A percentile compares a stretch with the other conserved stretches of the same genome.
Evolutionary conservation across 2,113 vertebrate genomes (phyloP).

Genomic region (Crocuta crocuta): DNA sequence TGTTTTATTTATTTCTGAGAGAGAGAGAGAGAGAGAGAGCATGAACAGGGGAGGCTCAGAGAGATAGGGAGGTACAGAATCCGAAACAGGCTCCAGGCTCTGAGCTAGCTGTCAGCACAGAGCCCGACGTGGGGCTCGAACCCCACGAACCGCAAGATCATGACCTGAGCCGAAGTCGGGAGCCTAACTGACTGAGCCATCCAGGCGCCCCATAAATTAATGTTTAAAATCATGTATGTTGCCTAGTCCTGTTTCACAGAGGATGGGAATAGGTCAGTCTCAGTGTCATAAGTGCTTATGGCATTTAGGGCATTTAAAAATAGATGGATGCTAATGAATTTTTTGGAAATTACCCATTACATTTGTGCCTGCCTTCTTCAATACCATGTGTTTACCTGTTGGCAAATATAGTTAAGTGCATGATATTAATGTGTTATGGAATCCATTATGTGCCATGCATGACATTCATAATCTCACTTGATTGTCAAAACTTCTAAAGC

Average conservation of each 20-base stretch:
- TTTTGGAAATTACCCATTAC: not conserved
- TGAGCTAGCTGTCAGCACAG: too few species aligned
- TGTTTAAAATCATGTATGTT: conserved; percentile 17
- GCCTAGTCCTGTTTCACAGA: not conserved
- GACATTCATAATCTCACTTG: not conserved
- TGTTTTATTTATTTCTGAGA: too few species aligned
- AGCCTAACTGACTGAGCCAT: too few species aligned
- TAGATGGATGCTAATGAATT: not conserved
- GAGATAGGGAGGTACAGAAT: too few species aligned
- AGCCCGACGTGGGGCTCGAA: too few species aligned
- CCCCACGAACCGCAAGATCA: too few species aligned
- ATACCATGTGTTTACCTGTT: not conserved
- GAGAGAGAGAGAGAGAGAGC: too few species aligned
- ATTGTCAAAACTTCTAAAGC: not conserved
- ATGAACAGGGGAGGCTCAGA: too few species aligned
- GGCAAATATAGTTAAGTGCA: not conserved
- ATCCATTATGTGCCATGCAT: not conserved
- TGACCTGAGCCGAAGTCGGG: too few species aligned
- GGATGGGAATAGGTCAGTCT: not conserved
- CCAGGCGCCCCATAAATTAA: not conserved
- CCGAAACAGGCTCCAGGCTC: too few species aligned
- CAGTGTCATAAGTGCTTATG: not conserved
- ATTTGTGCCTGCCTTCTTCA: not conserved
- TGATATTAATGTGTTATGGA: not conserved
- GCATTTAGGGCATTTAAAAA: not conserved